A percentile compares a stretch with the other conserved stretches of the same genome.
phyloP scores from a whole-genome alignment of 2,888 invertebrate genomes.

The Drosophila anceps region DNA sequence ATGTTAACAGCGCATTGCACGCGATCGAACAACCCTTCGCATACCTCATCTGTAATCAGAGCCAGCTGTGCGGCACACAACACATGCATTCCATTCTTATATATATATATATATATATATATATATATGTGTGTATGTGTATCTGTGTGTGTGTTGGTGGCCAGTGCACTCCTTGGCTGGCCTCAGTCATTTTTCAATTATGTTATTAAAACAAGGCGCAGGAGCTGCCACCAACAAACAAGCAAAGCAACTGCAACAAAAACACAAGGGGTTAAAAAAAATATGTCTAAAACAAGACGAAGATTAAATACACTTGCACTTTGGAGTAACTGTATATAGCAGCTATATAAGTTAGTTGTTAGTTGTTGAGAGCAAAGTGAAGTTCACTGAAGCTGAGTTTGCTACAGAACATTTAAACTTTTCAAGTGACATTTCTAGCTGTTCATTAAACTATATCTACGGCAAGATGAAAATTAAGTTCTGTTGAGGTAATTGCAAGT shows the following conservation, averaged over 20 bases:
- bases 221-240: slow-evolving; percentile 41
- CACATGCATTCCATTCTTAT: slow-evolving; percentile 57
- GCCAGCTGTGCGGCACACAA: slow-evolving; percentile 45
- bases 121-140: not conserved
- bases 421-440: too few species aligned
- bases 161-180: slow-evolving; percentile 26
- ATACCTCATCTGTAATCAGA: slow-evolving; percentile 55
- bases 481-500: not conserved
- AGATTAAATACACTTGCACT: not conserved
- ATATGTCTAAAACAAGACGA: not conserved
- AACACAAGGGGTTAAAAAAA: not conserved
- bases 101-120: too few species aligned
- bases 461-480: not conserved
- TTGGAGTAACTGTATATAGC: not conserved
- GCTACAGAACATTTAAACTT: too few species aligned
- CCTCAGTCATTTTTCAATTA: slow-evolving; percentile 76
- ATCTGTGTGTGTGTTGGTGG: not conserved
- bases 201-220: slow-evolving; percentile 76
- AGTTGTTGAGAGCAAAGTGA: too few species aligned
- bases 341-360: not conserved
- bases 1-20: slow-evolving; percentile 68
- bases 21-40: slow-evolving; percentile 64
- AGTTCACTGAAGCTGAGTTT: too few species aligned
- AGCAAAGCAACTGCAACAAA: not conserved
- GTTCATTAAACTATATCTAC: too few species aligned